Evolutionary conservation across 1,140 invertebrate genomes (phyloP).

Genomic region (Periplaneta americana): DNA sequence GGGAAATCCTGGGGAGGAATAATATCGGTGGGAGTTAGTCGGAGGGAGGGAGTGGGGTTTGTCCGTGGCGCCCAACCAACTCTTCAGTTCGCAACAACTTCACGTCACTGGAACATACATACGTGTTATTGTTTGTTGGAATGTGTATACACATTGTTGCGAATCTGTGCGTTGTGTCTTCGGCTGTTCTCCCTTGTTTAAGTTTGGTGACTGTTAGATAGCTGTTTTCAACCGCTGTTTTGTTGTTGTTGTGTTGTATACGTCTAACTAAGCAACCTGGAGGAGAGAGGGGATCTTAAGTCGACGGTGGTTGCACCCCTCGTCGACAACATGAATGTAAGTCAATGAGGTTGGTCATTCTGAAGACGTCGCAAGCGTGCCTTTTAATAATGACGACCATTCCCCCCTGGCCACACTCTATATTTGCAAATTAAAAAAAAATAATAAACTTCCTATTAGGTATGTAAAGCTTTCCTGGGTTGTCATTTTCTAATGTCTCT

Average conservation of each 20-base stretch:
- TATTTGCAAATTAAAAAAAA: background rate
- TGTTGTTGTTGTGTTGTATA: background rate
- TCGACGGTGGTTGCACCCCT: background rate
- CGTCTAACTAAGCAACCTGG: background rate
- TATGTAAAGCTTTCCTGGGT: no score
- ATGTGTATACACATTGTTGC: background rate
- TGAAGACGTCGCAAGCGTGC: no score
- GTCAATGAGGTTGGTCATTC: background rate
- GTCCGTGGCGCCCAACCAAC: constrained; percentile 1
- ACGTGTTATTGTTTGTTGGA: background rate
- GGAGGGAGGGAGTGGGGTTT: background rate
- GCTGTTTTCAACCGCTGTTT: no score
- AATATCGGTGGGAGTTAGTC: constrained; percentile 3
- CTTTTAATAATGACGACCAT: background rate
- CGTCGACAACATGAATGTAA: constrained; percentile 9
- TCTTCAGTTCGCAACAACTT: constrained; percentile 1
- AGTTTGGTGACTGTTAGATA: no score
- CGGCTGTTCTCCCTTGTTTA: background rate
- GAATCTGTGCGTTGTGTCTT: background rate
- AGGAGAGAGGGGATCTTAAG: background rate
- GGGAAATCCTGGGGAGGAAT: constrained; percentile 7
- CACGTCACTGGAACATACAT: constrained; percentile 1
- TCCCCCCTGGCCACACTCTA: background rate
- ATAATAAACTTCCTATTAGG: no score
- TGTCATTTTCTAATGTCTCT: no score